Evolutionary conservation across 2,113 vertebrate species (phyloP).

Genomic region (Gallinago jamesoni): DNA sequence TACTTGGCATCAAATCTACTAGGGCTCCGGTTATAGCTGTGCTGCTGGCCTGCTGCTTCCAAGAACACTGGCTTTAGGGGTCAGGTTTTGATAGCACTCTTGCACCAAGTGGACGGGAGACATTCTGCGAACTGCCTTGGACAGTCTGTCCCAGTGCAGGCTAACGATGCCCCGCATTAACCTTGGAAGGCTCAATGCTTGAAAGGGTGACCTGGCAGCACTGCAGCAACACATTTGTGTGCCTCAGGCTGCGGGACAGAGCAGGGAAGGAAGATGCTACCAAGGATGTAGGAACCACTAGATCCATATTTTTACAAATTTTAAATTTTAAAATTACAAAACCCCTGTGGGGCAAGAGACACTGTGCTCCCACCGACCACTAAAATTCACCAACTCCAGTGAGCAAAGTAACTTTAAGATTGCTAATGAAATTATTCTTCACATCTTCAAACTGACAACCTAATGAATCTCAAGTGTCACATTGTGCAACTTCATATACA

Average conservation of each 20-base stretch:
- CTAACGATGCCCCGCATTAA: neutral
- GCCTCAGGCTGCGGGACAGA: neutral
- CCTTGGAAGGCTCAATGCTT: neutral
- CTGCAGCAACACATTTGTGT: neutral
- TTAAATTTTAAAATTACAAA: neutral
- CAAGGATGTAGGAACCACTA: neutral
- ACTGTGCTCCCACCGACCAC: neutral
- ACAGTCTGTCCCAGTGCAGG: neutral
- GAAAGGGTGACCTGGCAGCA: neutral
- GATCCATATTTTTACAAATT: neutral
- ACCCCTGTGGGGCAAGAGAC: neutral
- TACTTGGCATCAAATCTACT: neutral
- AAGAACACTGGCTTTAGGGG: neutral
- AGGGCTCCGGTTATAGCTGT: neutral
- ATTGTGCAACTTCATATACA: neutral
- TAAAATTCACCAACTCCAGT: neutral
- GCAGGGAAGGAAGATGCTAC: neutral
- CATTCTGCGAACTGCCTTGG: neutral
- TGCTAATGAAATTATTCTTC: neutral
- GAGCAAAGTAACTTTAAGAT: neutral
- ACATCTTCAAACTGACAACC: neutral
- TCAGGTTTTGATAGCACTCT: neutral
- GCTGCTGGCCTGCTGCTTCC: neutral
- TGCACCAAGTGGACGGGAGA: neutral
- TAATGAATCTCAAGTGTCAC: neutral